Evolutionary conservation across 2,888 invertebrate species (phyloP), one percentile per base, ranked within the genome.

Genomic region (Periphyllus acericola): DNA sequence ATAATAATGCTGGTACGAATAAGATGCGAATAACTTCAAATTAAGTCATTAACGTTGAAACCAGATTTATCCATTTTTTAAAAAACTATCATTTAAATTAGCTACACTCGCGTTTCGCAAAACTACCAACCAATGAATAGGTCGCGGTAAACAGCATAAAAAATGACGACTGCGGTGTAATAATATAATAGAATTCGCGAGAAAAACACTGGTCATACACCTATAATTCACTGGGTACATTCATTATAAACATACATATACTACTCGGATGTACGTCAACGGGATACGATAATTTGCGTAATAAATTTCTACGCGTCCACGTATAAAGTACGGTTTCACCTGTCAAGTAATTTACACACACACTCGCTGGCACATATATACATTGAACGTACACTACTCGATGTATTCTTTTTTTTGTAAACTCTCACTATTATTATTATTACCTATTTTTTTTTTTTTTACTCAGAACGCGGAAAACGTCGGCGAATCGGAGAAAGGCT

Each of bases 381-480:
- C 60, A 75, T 83, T n/a, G 74, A 74, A 74, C 40, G 83, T 76
- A 75, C 60, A 75, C 74, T 83, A 75, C 52, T 83, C 60, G 36
- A 83, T 32, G 83, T 75, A 75, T 76, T 84, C 25, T 84, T n/a
- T 75, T 66, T 75, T 75, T 74, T 84, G 40, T 60, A 74, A 74
- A 83, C 74, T 83, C 71, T 79, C 79, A 86, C 85, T 86, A 52
- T 68, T 85, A 86, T 86, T 86, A 85, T 85, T 76, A 84, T 84
- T 79, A 78, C 68, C 40, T 84, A 76, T 75, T 29, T 83, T 40
- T 79, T 79, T 71, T 82, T 71, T 71, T 84, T 84, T 84, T 84
- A 84, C 76, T 66, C 9, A 84, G 84, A 84, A 84, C 76, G 76
- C 66, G 55, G 79, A 86, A 86, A 79, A 86, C 86, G 86, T 86